Evolutionary conservation across 2,113 vertebrate genomes (phyloP).

Genomic region (Neoarius graeffei): DNA sequence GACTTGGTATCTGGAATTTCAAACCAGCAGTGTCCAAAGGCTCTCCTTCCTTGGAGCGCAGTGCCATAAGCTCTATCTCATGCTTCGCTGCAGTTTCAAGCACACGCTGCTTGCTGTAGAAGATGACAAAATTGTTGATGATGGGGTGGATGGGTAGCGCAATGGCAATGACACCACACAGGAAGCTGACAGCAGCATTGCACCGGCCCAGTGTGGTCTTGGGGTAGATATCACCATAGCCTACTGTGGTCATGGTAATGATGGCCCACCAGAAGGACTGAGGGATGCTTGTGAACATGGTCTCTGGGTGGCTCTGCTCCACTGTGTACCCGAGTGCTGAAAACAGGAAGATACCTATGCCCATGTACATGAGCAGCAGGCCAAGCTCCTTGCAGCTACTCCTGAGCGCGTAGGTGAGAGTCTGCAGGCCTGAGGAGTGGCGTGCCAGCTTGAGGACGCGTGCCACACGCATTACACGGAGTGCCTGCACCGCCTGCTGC

Average conservation of each 20-base stretch:
- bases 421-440: conserved; percentile 93
- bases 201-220: conserved; percentile 94
- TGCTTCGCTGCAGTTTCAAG: conserved; percentile 94
- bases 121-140: conserved; percentile 97
- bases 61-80: conserved; percentile 91
- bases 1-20: neutral
- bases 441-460: conserved; percentile 96
- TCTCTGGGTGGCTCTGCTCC: conserved; percentile 95
- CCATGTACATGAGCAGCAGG: conserved; percentile 95
- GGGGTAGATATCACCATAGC: conserved; percentile 96
- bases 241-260: conserved; percentile 98
- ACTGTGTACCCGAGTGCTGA: conserved; percentile 95
- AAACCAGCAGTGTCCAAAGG: conserved; percentile 33
- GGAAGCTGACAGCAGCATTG: conserved; percentile 95
- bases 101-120: conserved; percentile 96
- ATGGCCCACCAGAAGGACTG: conserved; percentile 99
- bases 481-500: conserved; percentile 94
- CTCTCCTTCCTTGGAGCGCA: conserved; percentile 72
- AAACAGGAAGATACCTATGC: conserved; percentile 95
- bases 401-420: conserved; percentile 92
- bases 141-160: conserved; percentile 97
- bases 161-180: conserved; percentile 95
- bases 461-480: conserved; percentile 94
- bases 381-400: conserved; percentile 95
- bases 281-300: conserved; percentile 96